Percentiles rank a stretch among this genome's conserved stretches.
Conservation (phyloP, 2,888 invertebrate species). For the Eupeodes luniger region DNA sequence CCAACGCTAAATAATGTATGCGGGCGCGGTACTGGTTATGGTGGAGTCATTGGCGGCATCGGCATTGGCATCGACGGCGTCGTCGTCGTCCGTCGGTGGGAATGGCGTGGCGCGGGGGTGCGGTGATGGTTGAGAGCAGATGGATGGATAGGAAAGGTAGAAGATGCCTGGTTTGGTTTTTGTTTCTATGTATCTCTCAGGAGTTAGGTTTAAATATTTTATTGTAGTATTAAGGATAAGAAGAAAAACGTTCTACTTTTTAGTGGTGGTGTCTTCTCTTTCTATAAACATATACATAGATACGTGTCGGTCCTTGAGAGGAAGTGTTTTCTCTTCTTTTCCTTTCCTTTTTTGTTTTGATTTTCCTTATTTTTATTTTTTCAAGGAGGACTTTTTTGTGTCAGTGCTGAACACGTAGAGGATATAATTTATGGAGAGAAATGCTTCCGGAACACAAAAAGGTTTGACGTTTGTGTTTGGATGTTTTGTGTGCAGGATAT, state of each 20-base stretch:
- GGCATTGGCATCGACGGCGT: not conserved
- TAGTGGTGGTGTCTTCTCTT: conserved; percentile 43
- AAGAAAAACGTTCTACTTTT: conserved; percentile 62
- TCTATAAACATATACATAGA: not conserved
- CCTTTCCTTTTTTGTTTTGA: not conserved
- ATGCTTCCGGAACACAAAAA: conserved; percentile 59
- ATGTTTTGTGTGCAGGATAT: not conserved
- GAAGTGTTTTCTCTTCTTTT: conserved; percentile 5
- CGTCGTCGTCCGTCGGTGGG: not conserved
- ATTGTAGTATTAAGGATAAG: conserved; percentile 71
- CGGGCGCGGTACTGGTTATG: conserved; percentile 1
- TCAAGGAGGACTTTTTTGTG: conserved; percentile 21
- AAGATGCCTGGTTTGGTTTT: conserved; percentile 63
- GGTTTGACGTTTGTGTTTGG: conserved; percentile 63
- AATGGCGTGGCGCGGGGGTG: too few relatives aligned
- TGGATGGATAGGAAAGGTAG: conserved; percentile 23
- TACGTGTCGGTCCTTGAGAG: conserved; percentile 35
- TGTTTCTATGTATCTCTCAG: conserved; percentile 56
- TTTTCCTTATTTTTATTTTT: conserved; percentile 13
- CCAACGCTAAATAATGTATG: conserved; percentile 63
- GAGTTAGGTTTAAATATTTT: conserved; percentile 72
- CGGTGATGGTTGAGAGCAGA: too few relatives aligned
- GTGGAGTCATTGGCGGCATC: not conserved
- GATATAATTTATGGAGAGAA: conserved; percentile 64
- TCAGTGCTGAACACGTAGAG: conserved; percentile 36